Base-by-base conservation (phyloP, 2,888 invertebrate species). In the Flabesymbios commensalis region DNA sequence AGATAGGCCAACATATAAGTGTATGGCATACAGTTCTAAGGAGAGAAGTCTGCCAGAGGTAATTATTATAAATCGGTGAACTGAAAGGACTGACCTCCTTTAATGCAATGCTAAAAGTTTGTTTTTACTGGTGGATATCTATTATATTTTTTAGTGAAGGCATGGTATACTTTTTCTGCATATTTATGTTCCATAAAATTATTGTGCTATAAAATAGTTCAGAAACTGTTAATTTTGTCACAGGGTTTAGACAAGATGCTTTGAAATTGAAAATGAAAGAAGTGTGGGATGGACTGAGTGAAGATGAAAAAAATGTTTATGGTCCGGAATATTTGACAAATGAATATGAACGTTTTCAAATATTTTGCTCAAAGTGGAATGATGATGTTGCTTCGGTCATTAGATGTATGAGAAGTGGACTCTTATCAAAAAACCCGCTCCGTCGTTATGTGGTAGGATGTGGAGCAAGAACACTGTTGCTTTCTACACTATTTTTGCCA, bases 371-470 rank as follows among this genome's bases (percentile, higher is more conserved):
- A 33, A 60, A 62, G 1, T 75, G 68, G 41, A 73, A 78, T 0
- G 68, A 69, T 31, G 80, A 80, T 57, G 69, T 80, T 10, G 76
- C 76, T 24, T 77, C 79, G 1, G 76, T 78, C 19, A 72, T 75
- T 7, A 69, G 77, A 10, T 78, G 77, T 14, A 75, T 78, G 66
- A 68, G 77, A 14, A 76, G 75, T 57, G 75, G 74, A 10, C 68
- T 80, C 29, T 66, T 80, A 19, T 79, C 80, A 29, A 78, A 75
- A 49, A 63, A 74, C 14, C 80, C 79, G 0, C 64, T 73, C 7
- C 75, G 74, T 41, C 65, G 75, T 4, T 80, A 77, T 64, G 74
- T 74, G 0, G 77, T 77, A 57, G 78, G 78, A 2, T 67, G 71
- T 0, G 78, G 79, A 3, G 77, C 76, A 3, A 76, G 77, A 33